Evolutionary conservation across 2,113 vertebrate species (phyloP), one percentile per base, ranked within the genome.

Genomic region (Stigmatopora argus): DNA sequence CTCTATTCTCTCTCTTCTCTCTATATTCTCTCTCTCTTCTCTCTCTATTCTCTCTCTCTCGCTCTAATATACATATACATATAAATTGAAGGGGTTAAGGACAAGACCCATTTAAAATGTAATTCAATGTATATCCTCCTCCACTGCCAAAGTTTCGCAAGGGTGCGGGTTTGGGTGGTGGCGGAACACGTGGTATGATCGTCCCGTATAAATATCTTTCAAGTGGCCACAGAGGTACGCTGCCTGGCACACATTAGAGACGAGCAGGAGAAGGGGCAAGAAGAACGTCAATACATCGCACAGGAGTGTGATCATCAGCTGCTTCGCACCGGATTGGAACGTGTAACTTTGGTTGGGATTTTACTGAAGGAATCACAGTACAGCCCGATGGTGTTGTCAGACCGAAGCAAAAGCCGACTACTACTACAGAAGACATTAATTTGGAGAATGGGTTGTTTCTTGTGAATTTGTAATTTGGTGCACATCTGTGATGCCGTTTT

Each of bases 161-260:
- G 80, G 78, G 74, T 86, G 63, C 9, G 8, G n/a, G 49, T 10
- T 9, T 7, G 3, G 14, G 41, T 46, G 57, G 81, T 63, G 89
- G 88, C 83, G 85, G 75, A 87, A 80, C 92, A 92, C 90, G 91
- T 92, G 91, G 89, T 90, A 81, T 86, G 46, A 82, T 81, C 80
- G 84, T 85, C 86, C 69, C 72, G 84, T 92, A 91, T 92, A 93
- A 92, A 91, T 85, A 78, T 80, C 41, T 66, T 71, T 15, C 74
- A 62, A 84, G 84, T 74, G 64, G 86, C 88, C 73, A 83, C 90
- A 91, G 92, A 88, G 92, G 90, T 90, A 91, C 89, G 88, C 87
- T 71, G 53, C 53, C 53, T 90, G 91, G 90, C 91, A 87, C 80
- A 81, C 76, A 80, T 77, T 75, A 80, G 71, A 70, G 80, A 79